Percentiles rank a stretch among this genome's conserved stretches.
Conservation (phyloP, 2,888 invertebrate genomes). For the Lottia scabra region DNA sequence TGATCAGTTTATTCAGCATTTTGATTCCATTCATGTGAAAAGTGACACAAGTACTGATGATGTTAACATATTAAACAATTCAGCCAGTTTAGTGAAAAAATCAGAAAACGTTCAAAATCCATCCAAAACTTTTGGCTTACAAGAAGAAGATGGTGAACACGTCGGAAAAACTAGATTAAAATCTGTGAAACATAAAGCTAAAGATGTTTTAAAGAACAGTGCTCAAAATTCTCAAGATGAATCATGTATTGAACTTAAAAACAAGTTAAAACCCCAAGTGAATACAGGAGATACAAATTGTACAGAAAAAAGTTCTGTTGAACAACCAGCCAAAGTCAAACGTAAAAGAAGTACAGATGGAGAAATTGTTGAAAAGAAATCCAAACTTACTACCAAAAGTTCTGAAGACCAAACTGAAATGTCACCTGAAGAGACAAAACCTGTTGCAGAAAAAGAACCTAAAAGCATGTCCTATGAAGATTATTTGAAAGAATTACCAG, state of each 20-base stretch:
- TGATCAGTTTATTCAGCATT: not conserved
- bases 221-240: too few relatives aligned
- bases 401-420: not conserved
- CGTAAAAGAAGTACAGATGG: conserved; percentile 1
- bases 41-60: not conserved
- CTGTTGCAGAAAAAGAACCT: conserved; percentile 6
- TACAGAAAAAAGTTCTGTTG: too few relatives aligned
- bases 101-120: not conserved
- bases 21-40: not conserved
- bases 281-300: too few relatives aligned
- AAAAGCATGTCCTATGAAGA: conserved; percentile 10
- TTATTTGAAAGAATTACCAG: conserved; percentile 16
- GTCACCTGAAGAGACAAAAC: not conserved
- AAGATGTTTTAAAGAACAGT: too few relatives aligned
- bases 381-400: conserved; percentile 1
- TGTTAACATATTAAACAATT: not conserved
- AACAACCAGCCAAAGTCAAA: conserved; percentile 5
- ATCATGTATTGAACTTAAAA: too few relatives aligned
- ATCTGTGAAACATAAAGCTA: too few relatives aligned
- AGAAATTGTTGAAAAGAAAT: conserved; percentile 9
- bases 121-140: not conserved
- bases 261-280: too few relatives aligned
- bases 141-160: too few relatives aligned
- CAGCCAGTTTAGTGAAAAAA: not conserved
- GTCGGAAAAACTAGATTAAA: too few relatives aligned